These are phyloP conservation scores for Coleophora flavipennella DNA, from an alignment of 2,888 invertebrate species.

Conservation along the genomic window DNA sequence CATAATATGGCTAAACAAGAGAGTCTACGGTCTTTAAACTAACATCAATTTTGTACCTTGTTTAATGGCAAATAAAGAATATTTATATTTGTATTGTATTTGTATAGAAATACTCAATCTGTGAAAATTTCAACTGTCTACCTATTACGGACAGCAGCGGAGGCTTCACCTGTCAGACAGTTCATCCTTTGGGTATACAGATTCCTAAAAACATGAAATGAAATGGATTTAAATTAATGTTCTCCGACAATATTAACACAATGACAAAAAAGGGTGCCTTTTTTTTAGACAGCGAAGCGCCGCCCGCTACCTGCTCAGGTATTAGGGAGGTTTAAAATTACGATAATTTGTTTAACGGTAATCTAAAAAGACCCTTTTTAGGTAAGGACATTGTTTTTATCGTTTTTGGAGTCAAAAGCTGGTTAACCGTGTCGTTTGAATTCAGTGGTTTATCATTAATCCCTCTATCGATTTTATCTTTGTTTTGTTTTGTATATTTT, in stretches of 20 bases:
- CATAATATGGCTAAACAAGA: no score
- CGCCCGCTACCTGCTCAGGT: slow-evolving; percentile 3
- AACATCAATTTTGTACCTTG: no score
- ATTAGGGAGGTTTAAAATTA: slow-evolving; percentile 21
- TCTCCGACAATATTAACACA: slow-evolving; percentile 15
- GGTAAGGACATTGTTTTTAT: background rate
- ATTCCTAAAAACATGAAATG: slow-evolving; percentile 3
- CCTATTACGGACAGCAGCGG: slow-evolving; percentile 1
- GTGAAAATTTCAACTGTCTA: no score
- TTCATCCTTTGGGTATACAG: no score
- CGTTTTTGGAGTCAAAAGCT: slow-evolving; percentile 1
- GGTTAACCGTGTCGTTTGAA: slow-evolving; percentile 3
- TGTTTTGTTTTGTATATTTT: background rate
- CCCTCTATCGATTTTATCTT: background rate
- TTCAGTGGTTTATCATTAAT: background rate
- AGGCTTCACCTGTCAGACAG: background rate
- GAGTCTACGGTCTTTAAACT: no score
- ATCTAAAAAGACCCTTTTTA: slow-evolving; percentile 13
- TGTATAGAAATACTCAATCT: no score
- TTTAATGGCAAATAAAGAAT: no score
- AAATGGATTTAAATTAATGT: slow-evolving; percentile 12
- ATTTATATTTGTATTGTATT: no score
- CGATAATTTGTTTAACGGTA: slow-evolving; percentile 29
- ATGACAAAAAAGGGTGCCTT: slow-evolving; percentile 8
- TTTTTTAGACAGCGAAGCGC: slow-evolving; percentile 3